Conservation (phyloP, 2,797 vertebrate species). For the Harpagifer antarcticus region DNA sequence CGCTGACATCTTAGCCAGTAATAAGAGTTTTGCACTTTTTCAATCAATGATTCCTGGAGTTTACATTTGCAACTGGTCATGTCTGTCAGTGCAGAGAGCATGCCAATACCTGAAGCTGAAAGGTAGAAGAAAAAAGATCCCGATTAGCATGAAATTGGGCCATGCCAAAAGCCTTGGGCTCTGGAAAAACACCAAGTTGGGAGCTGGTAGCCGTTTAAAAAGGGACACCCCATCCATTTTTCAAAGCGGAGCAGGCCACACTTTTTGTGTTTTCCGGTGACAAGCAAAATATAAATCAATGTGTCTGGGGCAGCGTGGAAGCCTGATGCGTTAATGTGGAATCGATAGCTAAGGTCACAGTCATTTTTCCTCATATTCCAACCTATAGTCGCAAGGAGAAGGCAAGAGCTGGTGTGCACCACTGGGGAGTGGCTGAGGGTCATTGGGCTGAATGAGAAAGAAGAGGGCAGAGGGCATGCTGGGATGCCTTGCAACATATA, state of each 20-base stretch:
- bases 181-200: conserved; percentile 39
- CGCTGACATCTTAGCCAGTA: conserved; percentile 9
- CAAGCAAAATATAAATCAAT: conserved; percentile 81
- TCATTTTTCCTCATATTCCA: conserved; percentile 80
- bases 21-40: not conserved
- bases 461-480: conserved; percentile 10
- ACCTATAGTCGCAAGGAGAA: conserved; percentile 47
- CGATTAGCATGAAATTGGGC: not conserved
- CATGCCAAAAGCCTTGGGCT: not conserved
- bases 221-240: conserved; percentile 59
- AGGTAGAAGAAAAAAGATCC: not conserved
- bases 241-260: conserved; percentile 58
- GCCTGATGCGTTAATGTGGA: conserved; percentile 77
- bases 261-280: conserved; percentile 67
- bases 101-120: conserved; percentile 9
- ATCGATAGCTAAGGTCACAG: conserved; percentile 82
- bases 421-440: conserved; percentile 42
- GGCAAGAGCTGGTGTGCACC: conserved; percentile 22
- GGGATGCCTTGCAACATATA: conserved; percentile 1
- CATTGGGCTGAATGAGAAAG: conserved; percentile 42
- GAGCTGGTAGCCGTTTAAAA: conserved; percentile 53
- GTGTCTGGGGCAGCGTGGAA: conserved; percentile 66
- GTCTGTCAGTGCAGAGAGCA: not conserved
- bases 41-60: not conserved
- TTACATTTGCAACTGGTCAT: not conserved